Evolutionary conservation across 2,888 invertebrate species (phyloP).

Genomic region (Pristionchus maxplancki): DNA sequence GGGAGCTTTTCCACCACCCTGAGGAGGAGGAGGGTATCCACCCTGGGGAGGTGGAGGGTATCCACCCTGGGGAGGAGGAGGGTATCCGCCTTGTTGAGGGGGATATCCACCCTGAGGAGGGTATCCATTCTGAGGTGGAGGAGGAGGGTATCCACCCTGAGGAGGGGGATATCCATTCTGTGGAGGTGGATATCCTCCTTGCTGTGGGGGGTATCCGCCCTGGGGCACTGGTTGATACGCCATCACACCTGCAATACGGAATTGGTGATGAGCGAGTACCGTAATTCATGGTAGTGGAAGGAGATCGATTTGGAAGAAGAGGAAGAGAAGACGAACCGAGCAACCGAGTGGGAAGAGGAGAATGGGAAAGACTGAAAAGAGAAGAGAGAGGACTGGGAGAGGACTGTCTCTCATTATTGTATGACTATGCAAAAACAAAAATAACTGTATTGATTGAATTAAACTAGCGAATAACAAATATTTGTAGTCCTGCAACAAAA

Average conservation of each 20-base stretch:
- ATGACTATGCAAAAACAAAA: background rate
- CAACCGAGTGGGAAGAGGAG: background rate
- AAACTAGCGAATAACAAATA: no score
- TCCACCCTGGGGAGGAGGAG: no score
- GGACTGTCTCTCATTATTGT: background rate
- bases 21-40: background rate
- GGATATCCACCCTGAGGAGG: background rate
- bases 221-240: background rate
- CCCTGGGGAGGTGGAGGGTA: background rate
- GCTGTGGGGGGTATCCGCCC: background rate
- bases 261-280: background rate
- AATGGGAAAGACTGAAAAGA: background rate
- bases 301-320: background rate
- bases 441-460: no score
- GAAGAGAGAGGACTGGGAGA: background rate
- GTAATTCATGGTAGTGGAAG: background rate
- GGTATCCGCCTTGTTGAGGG: background rate
- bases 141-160: conserved; percentile 6
- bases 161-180: no score
- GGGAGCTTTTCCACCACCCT: background rate
- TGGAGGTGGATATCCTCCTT: no score
- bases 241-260: background rate
- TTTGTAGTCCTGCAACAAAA: no score
- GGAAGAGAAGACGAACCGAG: background rate
- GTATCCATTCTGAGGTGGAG: background rate